Evolutionary conservation across 2,113 vertebrate species (phyloP), one percentile per base, ranked within the genome.

Genomic region (Fulica atra): DNA sequence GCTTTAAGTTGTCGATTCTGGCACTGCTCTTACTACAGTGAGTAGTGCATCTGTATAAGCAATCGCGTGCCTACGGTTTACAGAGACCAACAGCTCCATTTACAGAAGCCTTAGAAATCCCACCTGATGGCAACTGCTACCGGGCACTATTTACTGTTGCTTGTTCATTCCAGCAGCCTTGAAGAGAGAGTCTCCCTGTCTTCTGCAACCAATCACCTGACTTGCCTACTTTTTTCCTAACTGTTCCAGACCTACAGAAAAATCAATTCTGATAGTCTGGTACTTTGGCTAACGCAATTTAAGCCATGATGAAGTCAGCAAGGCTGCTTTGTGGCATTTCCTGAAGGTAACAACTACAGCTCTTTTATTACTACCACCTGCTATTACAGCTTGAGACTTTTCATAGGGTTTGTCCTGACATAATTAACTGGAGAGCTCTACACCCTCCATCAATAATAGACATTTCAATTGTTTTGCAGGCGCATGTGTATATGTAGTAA

Each of bases 1-100:
- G 72, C 70, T 87, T 93, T 80, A 77, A 88, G 84, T 85, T 87
- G 90, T 91, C 91, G 76, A 7, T 88, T 64, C 81, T 91, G 93
- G 91, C 93, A 93, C 73, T 82, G 91, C 63, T 89, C 78, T 96
- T 96, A 96, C 91, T 96, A 94, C 70, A 80, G 92, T 0, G 61
- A 91, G 92, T 94, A 46, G 36, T 76, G 88, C 91, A 89, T 86
- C 91, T 93, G 86, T 86, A 96, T 36, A 79, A 74, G 77, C 54
- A 64, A 46, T 68, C 40, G 57, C 17, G 6, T 21, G 72, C 29
- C 77, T 60, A 1, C 5, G 26, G 40, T 40, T 89, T 33, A 42
- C 8, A 5, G 61, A 69, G 72, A 84, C 74, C 70, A 96, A 64
- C 44, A 76, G n/a, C 69, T 76, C 68, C 80, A 24, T 50, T 81